A percentile compares a stretch with the other conserved stretches of the same genome.
phyloP scores from a whole-genome alignment of 2,797 vertebrate genomes.

The Onychomys leucogaster region DNA sequence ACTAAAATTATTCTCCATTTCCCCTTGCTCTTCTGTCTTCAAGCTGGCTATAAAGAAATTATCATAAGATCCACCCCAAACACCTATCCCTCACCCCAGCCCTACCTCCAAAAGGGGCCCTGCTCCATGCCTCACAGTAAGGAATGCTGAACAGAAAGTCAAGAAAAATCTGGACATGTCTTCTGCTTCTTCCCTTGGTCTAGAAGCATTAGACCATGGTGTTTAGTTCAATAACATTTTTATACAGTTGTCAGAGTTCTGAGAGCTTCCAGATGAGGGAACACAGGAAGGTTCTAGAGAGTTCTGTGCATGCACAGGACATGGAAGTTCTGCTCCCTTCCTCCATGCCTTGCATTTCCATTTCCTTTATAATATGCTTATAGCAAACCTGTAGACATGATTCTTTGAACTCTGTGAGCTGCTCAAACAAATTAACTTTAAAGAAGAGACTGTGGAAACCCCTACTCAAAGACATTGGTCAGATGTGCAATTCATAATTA shows the following conservation, averaged over 20 bases:
- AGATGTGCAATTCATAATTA: not conserved
- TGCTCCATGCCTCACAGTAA: not conserved
- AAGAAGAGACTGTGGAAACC: not conserved
- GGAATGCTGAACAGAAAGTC: not conserved
- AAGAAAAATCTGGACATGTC: not conserved
- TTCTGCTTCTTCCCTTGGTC: too few relatives aligned
- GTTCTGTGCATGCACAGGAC: not conserved
- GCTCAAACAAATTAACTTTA: not conserved
- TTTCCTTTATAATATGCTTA: not conserved
- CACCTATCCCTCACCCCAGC: not conserved
- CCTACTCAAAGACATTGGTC: not conserved
- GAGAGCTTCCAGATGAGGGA: not conserved
- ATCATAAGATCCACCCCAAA: not conserved
- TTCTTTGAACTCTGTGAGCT: not conserved
- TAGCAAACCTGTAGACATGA: not conserved
- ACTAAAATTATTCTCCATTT: not conserved
- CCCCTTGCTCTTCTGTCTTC: not conserved
- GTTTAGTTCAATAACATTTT: not conserved
- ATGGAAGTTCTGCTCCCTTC: not conserved
- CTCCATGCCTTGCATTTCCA: not conserved
- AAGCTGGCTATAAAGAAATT: not conserved
- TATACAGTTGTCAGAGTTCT: not conserved
- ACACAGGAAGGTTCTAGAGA: not conserved
- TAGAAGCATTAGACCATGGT: not conserved
- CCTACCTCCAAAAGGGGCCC: not conserved